These are phyloP conservation scores for Odontocerum albicorne DNA, from an alignment of 2,888 invertebrate species.

Conservation along the genomic window DNA sequence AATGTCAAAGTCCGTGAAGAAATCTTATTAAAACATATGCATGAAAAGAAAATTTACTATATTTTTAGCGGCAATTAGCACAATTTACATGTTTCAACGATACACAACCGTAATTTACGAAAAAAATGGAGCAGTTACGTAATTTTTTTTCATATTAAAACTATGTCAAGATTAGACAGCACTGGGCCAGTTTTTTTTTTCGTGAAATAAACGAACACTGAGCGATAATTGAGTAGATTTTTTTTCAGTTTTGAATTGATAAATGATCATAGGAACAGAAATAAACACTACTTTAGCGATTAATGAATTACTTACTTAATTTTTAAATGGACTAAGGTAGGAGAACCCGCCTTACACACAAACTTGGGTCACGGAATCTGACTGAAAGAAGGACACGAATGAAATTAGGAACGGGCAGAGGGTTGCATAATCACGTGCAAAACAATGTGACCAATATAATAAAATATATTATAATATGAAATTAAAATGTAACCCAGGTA, in stretches of 20 bases:
- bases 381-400: constrained; percentile 7
- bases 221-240: background rate
- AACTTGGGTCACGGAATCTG: constrained; percentile 20
- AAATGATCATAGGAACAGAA: background rate
- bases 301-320: constrained; percentile 24
- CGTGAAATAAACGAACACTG: background rate
- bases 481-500: background rate
- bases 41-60: no score
- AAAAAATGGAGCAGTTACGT: constrained; percentile 14
- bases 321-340: constrained; percentile 13
- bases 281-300: constrained; percentile 1
- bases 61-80: no score
- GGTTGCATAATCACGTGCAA: constrained; percentile 17
- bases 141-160: constrained; percentile 22
- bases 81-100: background rate
- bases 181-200: constrained; percentile 20
- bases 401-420: constrained; percentile 6
- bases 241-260: background rate
- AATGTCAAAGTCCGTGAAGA: no score
- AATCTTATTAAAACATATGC: no score
- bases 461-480: background rate
- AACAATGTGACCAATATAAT: constrained; percentile 1
- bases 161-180: constrained; percentile 21
- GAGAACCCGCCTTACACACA: constrained; percentile 20
- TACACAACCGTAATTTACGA: background rate